phyloP scores from a whole-genome alignment of 2,888 invertebrate species.

The Doris montereyensis region DNA sequence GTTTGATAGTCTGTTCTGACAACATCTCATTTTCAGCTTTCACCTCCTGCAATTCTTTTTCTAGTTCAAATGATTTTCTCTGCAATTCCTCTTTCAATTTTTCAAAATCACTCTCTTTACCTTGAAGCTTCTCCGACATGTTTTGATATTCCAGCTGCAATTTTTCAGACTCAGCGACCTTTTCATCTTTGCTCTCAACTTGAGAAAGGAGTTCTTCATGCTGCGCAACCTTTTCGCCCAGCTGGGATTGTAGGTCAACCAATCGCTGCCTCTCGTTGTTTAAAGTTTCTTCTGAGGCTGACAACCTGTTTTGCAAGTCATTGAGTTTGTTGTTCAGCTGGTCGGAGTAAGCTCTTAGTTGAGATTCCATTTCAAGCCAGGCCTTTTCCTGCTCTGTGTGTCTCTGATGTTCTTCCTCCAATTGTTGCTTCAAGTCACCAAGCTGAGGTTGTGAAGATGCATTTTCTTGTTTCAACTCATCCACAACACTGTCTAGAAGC shows the following conservation, averaged over 20 bases:
- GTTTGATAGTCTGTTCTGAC: conserved; percentile 17
- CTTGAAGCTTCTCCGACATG: background rate
- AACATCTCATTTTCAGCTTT: too few species aligned
- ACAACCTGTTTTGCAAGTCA: conserved; percentile 15
- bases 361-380: conserved; percentile 3
- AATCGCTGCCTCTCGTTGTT: too few species aligned
- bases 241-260: too few species aligned
- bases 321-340: conserved; percentile 9
- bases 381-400: background rate
- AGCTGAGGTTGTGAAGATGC: background rate
- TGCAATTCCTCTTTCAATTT: conserved; percentile 24
- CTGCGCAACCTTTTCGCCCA: background rate
- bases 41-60: too few species aligned
- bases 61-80: background rate
- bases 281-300: background rate
- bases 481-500: conserved; percentile 17
- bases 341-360: conserved; percentile 17
- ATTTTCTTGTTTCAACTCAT: background rate
- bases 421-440: background rate
- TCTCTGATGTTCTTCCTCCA: background rate
- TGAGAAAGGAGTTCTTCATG: conserved; percentile 1
- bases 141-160: background rate
- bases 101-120: background rate
- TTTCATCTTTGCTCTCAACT: background rate
- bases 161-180: background rate